These are phyloP conservation scores for Neodiprion pinetum DNA, from an alignment of 1,140 invertebrate species.

Conservation along the genomic window DNA sequence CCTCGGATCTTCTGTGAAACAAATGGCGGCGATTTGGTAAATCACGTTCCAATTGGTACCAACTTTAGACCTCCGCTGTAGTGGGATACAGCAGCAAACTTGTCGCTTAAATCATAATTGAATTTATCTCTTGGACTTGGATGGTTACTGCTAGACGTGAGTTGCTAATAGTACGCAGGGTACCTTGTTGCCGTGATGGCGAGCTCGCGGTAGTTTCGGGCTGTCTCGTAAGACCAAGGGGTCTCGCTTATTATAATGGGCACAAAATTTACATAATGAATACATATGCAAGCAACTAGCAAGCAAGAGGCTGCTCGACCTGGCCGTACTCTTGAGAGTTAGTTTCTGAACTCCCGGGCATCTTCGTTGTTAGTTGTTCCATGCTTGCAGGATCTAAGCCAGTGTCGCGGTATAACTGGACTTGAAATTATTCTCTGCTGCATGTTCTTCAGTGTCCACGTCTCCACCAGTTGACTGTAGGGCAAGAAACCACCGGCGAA, in stretches of 20 bases:
- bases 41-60: neutral
- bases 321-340: slow-evolving; percentile 31
- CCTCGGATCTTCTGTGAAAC: neutral
- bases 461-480: neutral
- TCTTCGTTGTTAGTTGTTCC: slow-evolving; percentile 60
- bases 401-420: neutral
- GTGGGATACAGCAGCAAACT: slow-evolving; percentile 26
- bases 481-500: neutral
- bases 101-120: slow-evolving; percentile 51
- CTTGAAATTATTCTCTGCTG: neutral
- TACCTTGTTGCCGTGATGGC: slow-evolving; percentile 52
- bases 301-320: slow-evolving; percentile 39
- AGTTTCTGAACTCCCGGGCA: slow-evolving; percentile 28
- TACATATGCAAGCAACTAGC: slow-evolving; percentile 56
- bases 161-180: neutral
- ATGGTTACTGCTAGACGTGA: slow-evolving; percentile 3
- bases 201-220: slow-evolving; percentile 30
- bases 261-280: slow-evolving; percentile 60
- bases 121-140: slow-evolving; percentile 53
- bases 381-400: neutral
- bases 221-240: slow-evolving; percentile 26
- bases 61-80: neutral
- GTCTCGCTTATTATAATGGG: slow-evolving; percentile 60
- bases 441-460: neutral
- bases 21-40: neutral